Base-by-base conservation (phyloP, 2,797 vertebrate species). In the Hemibagrus guttatus region DNA sequence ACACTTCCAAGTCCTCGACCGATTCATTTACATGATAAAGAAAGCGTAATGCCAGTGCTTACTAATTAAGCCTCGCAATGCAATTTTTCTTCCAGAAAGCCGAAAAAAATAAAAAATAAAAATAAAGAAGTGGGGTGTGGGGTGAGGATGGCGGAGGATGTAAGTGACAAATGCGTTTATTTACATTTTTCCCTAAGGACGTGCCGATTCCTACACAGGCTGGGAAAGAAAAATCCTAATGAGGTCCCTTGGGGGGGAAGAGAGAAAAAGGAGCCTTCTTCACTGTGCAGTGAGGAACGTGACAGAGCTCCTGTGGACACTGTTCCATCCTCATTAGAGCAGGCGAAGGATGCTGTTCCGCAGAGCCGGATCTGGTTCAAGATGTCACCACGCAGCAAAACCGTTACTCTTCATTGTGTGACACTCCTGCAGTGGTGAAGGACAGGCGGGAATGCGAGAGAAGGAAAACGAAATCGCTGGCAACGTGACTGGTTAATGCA, bases 21-120 rank as follows among this genome's bases (percentile, higher is more conserved):
- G 76, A 86, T 87, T 92, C 90, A 93, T 93, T 93, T 93, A 91
- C 93, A 93, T 93, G 88, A 93, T 91, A 93, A 92, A 91, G 90
- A 91, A 91, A 87, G 82, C 86, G 52, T 91, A 92, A 93, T 92
- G 91, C 90, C 91, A 91, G 88, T 66, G 88, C 90, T 91, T 91
- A 91, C 91, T 92, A 93, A 93, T 93, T 92, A 93, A 92, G 90
- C 92, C 89, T 91, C 85, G 78, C 91, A 72, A 90, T 89, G 90
- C 90, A 91, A 90, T 93, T 92, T 92, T 89, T 89, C 90, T 89
- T 90, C 75, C 63, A 86, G 86, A 91, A 91, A 85, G 80, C 56
- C 19, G 87, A 83, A 68, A 69, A 87, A 46, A n/a, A 74, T n/a
- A 16, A 9, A 89, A 85, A 75, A 52, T n/a, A 86, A 59, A 42